phyloP scores from a whole-genome alignment of 1,140 invertebrate genomes.

The Drosophila dunni region DNA sequence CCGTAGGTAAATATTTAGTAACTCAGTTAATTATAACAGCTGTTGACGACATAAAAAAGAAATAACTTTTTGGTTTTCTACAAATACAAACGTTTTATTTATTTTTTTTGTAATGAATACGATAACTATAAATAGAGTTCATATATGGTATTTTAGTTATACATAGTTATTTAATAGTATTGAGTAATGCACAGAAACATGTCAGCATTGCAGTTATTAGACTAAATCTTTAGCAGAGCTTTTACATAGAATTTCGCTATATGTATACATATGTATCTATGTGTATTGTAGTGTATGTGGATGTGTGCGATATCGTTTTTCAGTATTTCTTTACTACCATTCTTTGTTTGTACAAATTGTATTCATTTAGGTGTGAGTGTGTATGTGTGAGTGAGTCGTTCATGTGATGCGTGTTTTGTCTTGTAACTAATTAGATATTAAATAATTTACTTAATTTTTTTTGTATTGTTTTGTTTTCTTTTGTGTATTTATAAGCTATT shows the following conservation, averaged over 20 bases:
- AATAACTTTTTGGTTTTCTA: conserved; percentile 58
- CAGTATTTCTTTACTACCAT: conserved; percentile 7
- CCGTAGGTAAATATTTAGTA: conserved; percentile 1
- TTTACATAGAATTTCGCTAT: conserved; percentile 66
- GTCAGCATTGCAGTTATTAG: conserved; percentile 67
- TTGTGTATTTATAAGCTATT: conserved; percentile 52
- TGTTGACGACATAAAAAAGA: conserved; percentile 12
- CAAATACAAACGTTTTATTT: conserved; percentile 70
- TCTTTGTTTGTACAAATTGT: conserved; percentile 48
- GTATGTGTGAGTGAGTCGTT: conserved; percentile 21
- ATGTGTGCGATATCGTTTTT: conserved; percentile 41
- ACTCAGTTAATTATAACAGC: conserved; percentile 19
- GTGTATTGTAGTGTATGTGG: conserved; percentile 15
- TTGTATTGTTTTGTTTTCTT: background rate
- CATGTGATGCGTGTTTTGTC: conserved; percentile 49
- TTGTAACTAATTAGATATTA: conserved; percentile 40
- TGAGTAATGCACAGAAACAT: conserved; percentile 76
- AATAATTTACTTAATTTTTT: conserved; percentile 26
- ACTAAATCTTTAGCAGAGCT: conserved; percentile 57
- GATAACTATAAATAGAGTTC: conserved; percentile 61
- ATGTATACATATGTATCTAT: conserved; percentile 50
- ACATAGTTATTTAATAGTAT: conserved; percentile 62
- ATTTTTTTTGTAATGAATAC: conserved; percentile 46
- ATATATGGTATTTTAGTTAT: conserved; percentile 53
- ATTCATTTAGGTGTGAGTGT: conserved; percentile 21